These are phyloP conservation scores for Forbesichthys papilliferus DNA, from an alignment of 2,113 vertebrate genomes.

Conservation along the genomic window DNA sequence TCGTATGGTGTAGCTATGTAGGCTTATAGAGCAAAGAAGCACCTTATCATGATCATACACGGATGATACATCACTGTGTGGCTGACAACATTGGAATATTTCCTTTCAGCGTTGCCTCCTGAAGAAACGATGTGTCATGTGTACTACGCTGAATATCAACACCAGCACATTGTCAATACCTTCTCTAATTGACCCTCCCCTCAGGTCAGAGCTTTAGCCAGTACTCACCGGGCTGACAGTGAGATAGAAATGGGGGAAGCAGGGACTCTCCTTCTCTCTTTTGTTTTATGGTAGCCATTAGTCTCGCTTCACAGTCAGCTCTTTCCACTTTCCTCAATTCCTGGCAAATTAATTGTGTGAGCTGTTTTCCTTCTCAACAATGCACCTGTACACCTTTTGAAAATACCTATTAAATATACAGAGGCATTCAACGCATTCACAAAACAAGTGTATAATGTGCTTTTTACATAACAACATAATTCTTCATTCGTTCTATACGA, in stretches of 20 bases:
- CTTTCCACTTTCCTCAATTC: conserved; percentile 5
- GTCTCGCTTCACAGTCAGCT: conserved; percentile 34
- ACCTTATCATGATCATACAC: background rate
- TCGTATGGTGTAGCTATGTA: conserved; percentile 25
- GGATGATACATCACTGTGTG: conserved; percentile 4
- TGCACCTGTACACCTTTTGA: background rate
- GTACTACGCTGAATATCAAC: background rate
- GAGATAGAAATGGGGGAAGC: conserved; percentile 54
- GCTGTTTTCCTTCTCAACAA: conserved; percentile 10
- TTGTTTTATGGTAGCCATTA: conserved; percentile 63
- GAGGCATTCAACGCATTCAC: background rate
- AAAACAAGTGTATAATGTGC: background rate
- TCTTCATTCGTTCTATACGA: background rate
- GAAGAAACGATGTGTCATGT: background rate
- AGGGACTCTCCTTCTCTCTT: conserved; percentile 7
- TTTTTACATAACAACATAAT: background rate
- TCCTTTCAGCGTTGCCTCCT: conserved; percentile 7
- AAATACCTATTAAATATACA: background rate
- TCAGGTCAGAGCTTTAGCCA: conserved; percentile 40
- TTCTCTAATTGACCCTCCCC: conserved; percentile 44
- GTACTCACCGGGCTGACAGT: conserved; percentile 20
- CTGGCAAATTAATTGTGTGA: conserved; percentile 19
- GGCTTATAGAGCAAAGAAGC: conserved; percentile 23
- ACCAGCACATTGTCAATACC: conserved; percentile 17
- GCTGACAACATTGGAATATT: conserved; percentile 18